Conservation (phyloP, 2,113 vertebrate species). For the Thomomys bottae region DNA sequence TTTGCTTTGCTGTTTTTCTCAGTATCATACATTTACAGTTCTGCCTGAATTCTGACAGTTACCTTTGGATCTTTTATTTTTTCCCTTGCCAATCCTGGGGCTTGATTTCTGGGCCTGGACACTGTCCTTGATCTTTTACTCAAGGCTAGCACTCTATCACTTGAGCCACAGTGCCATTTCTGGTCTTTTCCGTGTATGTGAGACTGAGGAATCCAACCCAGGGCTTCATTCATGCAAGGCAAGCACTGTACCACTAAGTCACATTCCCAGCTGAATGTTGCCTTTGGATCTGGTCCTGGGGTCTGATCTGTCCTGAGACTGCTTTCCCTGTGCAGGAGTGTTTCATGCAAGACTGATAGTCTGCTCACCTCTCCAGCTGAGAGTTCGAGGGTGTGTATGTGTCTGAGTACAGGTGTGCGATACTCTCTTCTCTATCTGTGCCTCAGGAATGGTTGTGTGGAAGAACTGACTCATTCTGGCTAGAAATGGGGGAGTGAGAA, state of each 20-base stretch:
- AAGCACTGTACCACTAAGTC: too few relatives aligned
- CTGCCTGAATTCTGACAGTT: neutral
- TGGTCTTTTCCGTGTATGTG: too few relatives aligned
- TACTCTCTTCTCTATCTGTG: neutral
- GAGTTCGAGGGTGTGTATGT: too few relatives aligned
- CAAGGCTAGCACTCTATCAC: too few relatives aligned
- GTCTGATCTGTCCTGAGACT: neutral
- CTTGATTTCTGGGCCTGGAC: too few relatives aligned
- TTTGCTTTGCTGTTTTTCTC: neutral
- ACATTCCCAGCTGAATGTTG: too few relatives aligned
- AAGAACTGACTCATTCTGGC: neutral
- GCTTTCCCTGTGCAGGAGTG: neutral
- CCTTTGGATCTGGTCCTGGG: neutral
- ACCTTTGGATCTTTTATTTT: too few relatives aligned
- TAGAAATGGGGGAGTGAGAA: neutral
- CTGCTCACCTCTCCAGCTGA: neutral
- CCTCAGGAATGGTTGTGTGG: fast-evolving
- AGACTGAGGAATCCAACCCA: too few relatives aligned
- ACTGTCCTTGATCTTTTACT: too few relatives aligned
- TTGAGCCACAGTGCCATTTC: too few relatives aligned
- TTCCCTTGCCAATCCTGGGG: too few relatives aligned
- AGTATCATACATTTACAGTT: neutral
- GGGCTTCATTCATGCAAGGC: too few relatives aligned
- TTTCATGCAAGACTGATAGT: neutral
- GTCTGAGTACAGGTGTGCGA: fast-evolving